Conservation (phyloP, 2,797 vertebrate species). For the Anas bernieri region DNA sequence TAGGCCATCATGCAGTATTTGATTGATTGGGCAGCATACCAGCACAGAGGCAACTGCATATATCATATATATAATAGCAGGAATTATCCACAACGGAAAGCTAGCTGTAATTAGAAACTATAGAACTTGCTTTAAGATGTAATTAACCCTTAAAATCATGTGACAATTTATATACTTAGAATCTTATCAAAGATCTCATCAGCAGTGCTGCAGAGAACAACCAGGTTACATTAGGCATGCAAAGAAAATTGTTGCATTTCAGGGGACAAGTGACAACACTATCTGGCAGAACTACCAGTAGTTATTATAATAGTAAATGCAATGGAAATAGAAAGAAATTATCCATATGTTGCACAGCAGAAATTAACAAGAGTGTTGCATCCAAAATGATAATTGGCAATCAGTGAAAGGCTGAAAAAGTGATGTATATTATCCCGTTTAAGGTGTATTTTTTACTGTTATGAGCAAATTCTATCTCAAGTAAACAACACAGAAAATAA, state of each 20-base stretch:
- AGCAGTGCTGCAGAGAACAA: background rate
- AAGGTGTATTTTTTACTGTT: slow-evolving; percentile 51
- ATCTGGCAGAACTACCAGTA: slow-evolving; percentile 10
- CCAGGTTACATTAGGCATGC: background rate
- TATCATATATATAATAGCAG: background rate
- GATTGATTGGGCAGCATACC: background rate
- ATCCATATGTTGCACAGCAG: slow-evolving; percentile 52
- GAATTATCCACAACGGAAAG: background rate
- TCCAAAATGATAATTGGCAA: slow-evolving; percentile 50
- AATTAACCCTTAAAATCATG: slow-evolving; percentile 34
- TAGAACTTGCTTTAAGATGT: background rate
- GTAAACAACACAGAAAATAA: slow-evolving; percentile 22
- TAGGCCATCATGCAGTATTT: background rate
- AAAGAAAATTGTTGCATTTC: slow-evolving; percentile 24
- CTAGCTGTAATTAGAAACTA: background rate
- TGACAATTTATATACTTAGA: background rate
- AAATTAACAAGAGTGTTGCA: slow-evolving; percentile 37
- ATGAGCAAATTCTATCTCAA: slow-evolving; percentile 36
- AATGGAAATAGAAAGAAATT: slow-evolving; percentile 59
- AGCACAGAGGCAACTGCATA: background rate
- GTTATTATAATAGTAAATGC: slow-evolving; percentile 48
- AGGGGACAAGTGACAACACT: slow-evolving; percentile 23
- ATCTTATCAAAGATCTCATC: background rate
- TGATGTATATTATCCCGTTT: slow-evolving; percentile 29
- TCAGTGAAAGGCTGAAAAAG: slow-evolving; percentile 12